Conservation (phyloP, 2,113 vertebrate genomes). For the Xenopus laevis region DNA sequence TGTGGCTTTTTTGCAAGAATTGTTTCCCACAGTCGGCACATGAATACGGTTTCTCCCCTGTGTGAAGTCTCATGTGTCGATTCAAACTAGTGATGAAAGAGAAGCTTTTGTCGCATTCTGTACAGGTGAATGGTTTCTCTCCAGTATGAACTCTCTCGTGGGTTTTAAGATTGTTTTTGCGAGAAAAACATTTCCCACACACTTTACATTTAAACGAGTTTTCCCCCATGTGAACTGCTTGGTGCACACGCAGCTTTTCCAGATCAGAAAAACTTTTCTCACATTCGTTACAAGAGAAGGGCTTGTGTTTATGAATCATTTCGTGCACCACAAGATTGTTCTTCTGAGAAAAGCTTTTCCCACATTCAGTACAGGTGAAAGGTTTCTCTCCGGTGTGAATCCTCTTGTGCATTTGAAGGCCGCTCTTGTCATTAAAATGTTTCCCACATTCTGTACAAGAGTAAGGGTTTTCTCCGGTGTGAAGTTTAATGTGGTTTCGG, state of each 20-base stretch:
- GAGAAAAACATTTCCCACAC: conserved; percentile 83
- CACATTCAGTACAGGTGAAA: conserved; percentile 1
- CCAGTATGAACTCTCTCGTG: conserved; percentile 24
- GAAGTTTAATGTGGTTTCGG: too few relatives aligned
- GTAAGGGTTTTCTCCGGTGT: too few relatives aligned
- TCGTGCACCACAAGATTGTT: neutral
- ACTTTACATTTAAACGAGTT: conserved; percentile 68
- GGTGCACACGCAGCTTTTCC: neutral
- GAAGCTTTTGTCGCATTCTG: conserved; percentile 12
- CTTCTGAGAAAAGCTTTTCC: conserved; percentile 7
- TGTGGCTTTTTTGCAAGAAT: conserved; percentile 38
- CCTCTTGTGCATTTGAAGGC: neutral
- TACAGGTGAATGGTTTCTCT: conserved; percentile 19
- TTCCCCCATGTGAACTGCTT: neutral
- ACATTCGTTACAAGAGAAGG: conserved; percentile 7
- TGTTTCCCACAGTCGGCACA: conserved; percentile 23
- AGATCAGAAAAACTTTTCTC: conserved; percentile 17
- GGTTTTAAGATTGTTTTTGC: conserved; percentile 70
- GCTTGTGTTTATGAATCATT: conserved; percentile 16
- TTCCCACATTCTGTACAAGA: neutral
- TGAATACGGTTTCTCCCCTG: conserved; percentile 19
- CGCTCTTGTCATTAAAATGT: neutral
- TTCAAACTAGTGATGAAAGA: neutral
- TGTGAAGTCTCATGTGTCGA: conserved; percentile 15
- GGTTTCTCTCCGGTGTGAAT: conserved; percentile 8